Base-by-base conservation (phyloP, 2,888 invertebrate genomes). In the Oegoconia quadripuncta region DNA sequence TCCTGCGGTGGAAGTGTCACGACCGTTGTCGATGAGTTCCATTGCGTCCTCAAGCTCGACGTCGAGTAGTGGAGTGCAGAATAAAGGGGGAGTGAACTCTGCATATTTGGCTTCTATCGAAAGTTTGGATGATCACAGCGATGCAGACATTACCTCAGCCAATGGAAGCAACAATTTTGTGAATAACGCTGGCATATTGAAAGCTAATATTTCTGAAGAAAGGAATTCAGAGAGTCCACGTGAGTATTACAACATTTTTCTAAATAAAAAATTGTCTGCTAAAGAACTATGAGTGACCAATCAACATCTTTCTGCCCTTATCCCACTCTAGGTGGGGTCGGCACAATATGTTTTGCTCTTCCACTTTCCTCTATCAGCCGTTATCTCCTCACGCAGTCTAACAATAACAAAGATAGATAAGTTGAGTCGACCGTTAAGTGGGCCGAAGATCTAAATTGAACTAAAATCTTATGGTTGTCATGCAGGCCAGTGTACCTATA, bases 21-120 rank as follows among this genome's bases (percentile, higher is more conserved):
- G 93, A 48, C 94, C 94, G 25, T 79, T 93, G 14, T 93, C 93
- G 2, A 90, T 93, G 74, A 93, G 93, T 67, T 95, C 95, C 44
- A 92, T 95, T 57, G 92, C 93, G 8, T 93, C 93, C 5, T 92
- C 93, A 0, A 92, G 92, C 41, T 93, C 91, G 0, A 91, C 90
- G 4, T 88, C 83, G 1, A 90, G 89, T 46, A 91, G 90, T 57
- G 91, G 91, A 36, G 90, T 90, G 27, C 90, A 90, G 50, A 90
- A 91, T 57, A 90, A 89, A 62, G 89, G 90, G 13, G 90, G 90
- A 50, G 89, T 92, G 52, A 91, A 91, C 53, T 93, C 92, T 26
- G 93, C 94, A 11, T 96, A 96, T 76, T 83, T 96, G 67, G 96
- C 96, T 37, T 96, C 95, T 22, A 94, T 95, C 35, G 97, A 96